Evolutionary conservation across 2,888 invertebrate genomes (phyloP).

Genomic region (Drosophila hamatofila): DNA sequence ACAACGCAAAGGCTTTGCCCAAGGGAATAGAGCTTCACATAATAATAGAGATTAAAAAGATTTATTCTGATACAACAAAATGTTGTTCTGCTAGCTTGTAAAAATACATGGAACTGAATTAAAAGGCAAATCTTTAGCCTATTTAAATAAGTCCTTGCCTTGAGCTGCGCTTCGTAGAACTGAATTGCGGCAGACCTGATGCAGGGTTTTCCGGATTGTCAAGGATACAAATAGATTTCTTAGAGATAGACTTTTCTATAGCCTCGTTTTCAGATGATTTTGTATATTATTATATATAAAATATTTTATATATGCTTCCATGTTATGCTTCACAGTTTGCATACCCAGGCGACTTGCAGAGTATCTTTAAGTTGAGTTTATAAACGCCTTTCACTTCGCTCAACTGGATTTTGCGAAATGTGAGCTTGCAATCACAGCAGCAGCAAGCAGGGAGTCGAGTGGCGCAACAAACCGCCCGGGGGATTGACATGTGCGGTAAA

Average conservation of each 20-base stretch:
- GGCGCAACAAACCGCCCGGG: constrained; percentile 45
- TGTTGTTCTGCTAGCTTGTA: not conserved
- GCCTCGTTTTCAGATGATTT: not conserved
- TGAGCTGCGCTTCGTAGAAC: not conserved
- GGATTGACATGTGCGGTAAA: constrained; percentile 54
- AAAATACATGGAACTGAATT: not conserved
- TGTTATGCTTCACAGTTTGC: not conserved
- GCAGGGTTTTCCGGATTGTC: too few species aligned
- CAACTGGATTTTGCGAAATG: constrained; percentile 16
- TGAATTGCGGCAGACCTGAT: not conserved
- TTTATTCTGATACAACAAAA: not conserved
- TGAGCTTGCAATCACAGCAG: constrained; percentile 61
- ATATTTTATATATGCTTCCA: not conserved
- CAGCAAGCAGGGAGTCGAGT: constrained; percentile 28
- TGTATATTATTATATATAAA: not conserved
- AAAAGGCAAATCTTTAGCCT: not conserved
- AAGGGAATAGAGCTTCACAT: not conserved
- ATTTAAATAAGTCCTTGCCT: not conserved
- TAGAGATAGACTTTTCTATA: not conserved
- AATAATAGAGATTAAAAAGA: constrained; percentile 3
- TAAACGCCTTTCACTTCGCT: not conserved
- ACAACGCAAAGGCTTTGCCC: not conserved
- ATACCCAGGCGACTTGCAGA: not conserved
- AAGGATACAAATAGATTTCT: not conserved
- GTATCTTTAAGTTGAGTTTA: not conserved